Conservation (phyloP, 2,797 vertebrate genomes). For the Ambastaia sidthimunki region DNA sequence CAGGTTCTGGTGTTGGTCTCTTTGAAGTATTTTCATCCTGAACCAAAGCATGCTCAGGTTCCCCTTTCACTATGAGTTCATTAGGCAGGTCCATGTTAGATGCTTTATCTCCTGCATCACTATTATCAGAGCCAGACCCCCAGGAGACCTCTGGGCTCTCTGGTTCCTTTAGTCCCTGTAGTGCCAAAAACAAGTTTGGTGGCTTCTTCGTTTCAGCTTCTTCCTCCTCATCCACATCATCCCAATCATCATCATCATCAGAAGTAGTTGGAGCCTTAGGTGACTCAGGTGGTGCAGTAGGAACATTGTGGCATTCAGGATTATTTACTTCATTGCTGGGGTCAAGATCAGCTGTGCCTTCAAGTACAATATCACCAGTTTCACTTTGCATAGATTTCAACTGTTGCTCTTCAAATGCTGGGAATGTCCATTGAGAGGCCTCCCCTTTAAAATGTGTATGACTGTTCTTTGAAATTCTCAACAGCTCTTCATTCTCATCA, state of each 20-base stretch:
- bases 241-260: slow-evolving; percentile 30
- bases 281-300: background rate
- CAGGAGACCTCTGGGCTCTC: slow-evolving; percentile 49
- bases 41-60: slow-evolving; percentile 11
- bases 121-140: slow-evolving; percentile 46
- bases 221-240: slow-evolving; percentile 35
- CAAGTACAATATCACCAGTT: background rate
- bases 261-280: slow-evolving; percentile 10
- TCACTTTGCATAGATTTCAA: slow-evolving; percentile 1
- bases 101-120: slow-evolving; percentile 17
- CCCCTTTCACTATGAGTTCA: background rate
- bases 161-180: slow-evolving; percentile 41
- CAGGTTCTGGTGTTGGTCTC: slow-evolving; percentile 19
- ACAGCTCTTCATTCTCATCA: slow-evolving; percentile 37
- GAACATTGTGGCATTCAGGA: background rate
- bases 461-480: slow-evolving; percentile 21
- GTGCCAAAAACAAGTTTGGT: slow-evolving; percentile 23
- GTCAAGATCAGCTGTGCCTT: slow-evolving; percentile 2
- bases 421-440: background rate
- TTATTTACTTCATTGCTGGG: background rate
- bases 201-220: slow-evolving; percentile 13
- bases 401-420: slow-evolving; percentile 22
- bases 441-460: slow-evolving; percentile 18
- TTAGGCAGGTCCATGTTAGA: background rate
- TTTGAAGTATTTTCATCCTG: slow-evolving; percentile 24